A percentile compares a stretch with the other conserved stretches of the same genome.
Conservation (phyloP, 2,113 vertebrate species). For the Lasiurus cinereus region DNA sequence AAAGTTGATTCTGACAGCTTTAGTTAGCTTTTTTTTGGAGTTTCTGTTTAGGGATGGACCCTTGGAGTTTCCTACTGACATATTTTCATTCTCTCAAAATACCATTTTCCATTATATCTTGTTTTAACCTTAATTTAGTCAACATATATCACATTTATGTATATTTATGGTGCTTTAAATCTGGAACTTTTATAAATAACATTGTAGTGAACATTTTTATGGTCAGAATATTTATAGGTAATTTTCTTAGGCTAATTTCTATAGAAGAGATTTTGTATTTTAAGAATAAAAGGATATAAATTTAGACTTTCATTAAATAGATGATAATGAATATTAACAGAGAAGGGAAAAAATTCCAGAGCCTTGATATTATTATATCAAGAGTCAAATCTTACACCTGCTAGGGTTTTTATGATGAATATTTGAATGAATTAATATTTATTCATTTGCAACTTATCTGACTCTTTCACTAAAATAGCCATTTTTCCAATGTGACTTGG, state of each 20-base stretch:
- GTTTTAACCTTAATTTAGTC: conserved; percentile 37
- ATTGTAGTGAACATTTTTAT: neutral
- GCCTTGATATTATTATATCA: neutral
- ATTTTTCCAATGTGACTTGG: neutral
- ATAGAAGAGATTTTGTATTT: neutral
- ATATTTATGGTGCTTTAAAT: neutral
- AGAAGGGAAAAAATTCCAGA: neutral
- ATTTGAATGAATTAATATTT: neutral
- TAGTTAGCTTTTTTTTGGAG: neutral
- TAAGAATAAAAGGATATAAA: neutral
- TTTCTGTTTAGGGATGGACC: neutral
- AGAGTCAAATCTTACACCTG: neutral
- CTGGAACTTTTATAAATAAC: neutral
- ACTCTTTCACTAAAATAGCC: neutral
- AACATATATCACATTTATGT: neutral
- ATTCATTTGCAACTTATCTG: neutral
- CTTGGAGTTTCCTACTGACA: neutral
- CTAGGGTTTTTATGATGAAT: neutral
- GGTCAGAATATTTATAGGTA: neutral
- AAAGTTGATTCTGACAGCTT: conserved; percentile 16
- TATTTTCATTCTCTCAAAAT: conserved; percentile 12
- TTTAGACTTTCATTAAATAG: conserved; percentile 11
- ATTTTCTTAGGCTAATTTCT: conserved; percentile 23
- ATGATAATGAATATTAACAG: conserved; percentile 7
- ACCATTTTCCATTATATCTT: neutral